These are phyloP conservation scores for Halictus ligatus DNA, from an alignment of 2,888 invertebrate species.

Conservation along the genomic window DNA sequence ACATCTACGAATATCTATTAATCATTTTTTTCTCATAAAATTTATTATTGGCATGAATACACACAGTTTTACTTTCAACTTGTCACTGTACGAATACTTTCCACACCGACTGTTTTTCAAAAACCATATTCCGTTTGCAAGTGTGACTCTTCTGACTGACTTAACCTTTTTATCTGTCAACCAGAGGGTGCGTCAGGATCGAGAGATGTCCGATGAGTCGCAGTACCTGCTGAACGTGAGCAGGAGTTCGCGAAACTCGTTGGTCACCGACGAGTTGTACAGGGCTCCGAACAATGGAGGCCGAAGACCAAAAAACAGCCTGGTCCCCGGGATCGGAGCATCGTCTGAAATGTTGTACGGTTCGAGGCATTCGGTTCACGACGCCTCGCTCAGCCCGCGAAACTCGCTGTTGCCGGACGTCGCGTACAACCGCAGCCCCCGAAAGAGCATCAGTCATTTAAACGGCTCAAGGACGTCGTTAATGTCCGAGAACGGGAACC, in stretches of 20 bases:
- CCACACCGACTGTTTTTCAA: not conserved
- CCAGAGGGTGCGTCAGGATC: constrained; percentile 87
- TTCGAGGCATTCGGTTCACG: constrained; percentile 87
- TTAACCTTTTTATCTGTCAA: constrained; percentile 38
- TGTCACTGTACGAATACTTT: too few species aligned
- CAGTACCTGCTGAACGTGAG: constrained; percentile 78
- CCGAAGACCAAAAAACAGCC: constrained; percentile 85
- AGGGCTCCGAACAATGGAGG: constrained; percentile 83
- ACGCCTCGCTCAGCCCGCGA: constrained; percentile 86
- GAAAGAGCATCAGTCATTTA: constrained; percentile 86
- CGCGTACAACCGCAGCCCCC: constrained; percentile 85
- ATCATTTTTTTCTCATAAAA: too few species aligned
- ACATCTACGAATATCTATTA: not conserved
- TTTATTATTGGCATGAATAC: too few species aligned
- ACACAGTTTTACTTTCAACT: too few species aligned
- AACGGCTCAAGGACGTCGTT: constrained; percentile 73
- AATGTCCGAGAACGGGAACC: constrained; percentile 78
- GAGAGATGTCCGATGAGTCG: constrained; percentile 83
- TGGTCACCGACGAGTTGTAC: constrained; percentile 86
- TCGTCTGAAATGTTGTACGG: constrained; percentile 30
- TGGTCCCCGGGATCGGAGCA: constrained; percentile 84
- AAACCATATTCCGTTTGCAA: not conserved
- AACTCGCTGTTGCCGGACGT: constrained; percentile 88
- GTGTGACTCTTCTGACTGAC: not conserved
- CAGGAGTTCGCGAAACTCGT: constrained; percentile 87